Conservation (phyloP, 1,140 invertebrate genomes). For the Rhizoglyphus robini region DNA sequence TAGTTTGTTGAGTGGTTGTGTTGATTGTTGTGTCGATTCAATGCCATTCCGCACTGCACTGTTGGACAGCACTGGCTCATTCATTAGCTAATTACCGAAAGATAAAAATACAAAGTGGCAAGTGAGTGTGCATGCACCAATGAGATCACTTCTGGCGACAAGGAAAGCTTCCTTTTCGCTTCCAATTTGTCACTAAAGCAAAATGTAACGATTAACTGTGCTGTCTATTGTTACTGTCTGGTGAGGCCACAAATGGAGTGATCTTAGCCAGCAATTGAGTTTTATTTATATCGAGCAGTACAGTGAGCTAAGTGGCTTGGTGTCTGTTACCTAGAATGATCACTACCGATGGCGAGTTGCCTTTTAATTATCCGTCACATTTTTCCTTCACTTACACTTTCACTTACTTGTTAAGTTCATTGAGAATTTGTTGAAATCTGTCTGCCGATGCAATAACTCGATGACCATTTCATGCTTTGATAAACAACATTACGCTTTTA, state of each 20-base stretch:
- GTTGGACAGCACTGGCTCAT: too few relatives aligned
- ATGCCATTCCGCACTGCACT: too few relatives aligned
- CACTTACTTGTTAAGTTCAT: too few relatives aligned
- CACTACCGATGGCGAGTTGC: not conserved
- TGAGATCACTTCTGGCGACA: not conserved
- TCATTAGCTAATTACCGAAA: too few relatives aligned
- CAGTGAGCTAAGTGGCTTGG: not conserved
- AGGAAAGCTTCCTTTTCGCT: not conserved
- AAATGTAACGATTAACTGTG: not conserved
- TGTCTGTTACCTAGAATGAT: not conserved
- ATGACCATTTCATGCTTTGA: constrained; percentile 8
- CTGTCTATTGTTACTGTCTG: not conserved
- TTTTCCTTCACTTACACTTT: not conserved
- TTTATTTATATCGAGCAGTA: not conserved
- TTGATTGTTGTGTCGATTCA: too few relatives aligned
- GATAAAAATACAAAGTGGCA: too few relatives aligned
- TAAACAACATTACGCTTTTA: constrained; percentile 5
- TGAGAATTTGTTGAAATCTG: constrained; percentile 7
- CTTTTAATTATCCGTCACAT: constrained; percentile 9
- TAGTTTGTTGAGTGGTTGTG: too few relatives aligned
- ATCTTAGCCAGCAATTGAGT: not conserved
- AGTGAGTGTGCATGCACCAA: too few relatives aligned
- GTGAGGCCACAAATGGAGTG: not conserved
- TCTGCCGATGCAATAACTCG: not conserved
- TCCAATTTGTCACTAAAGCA: constrained; percentile 11